These are phyloP conservation scores for Hypomecis punctinalis DNA, from an alignment of 2,888 invertebrate species.

Conservation along the genomic window DNA sequence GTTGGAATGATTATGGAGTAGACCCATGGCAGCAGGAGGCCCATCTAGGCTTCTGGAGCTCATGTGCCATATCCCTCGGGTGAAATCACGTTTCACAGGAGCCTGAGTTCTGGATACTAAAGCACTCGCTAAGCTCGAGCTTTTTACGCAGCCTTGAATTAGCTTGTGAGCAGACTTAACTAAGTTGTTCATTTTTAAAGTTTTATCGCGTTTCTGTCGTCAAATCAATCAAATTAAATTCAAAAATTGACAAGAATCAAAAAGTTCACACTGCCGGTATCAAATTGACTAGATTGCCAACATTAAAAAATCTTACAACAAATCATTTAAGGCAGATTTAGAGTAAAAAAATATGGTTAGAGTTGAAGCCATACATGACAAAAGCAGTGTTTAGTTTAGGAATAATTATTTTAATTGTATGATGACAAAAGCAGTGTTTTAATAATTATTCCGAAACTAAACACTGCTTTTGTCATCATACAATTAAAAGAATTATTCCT, in stretches of 20 bases:
- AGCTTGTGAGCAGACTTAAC: constrained; percentile 86
- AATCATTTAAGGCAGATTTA: neutral
- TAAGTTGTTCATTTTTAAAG: constrained; percentile 88
- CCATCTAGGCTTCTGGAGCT: constrained; percentile 77
- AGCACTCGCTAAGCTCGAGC: constrained; percentile 63
- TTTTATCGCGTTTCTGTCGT: constrained; percentile 24
- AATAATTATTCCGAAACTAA: no score
- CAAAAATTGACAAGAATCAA: constrained; percentile 50
- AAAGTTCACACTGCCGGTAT: constrained; percentile 31
- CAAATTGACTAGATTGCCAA: neutral
- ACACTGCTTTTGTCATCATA: no score
- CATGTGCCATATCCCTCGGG: constrained; percentile 91
- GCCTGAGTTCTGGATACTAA: constrained; percentile 70
- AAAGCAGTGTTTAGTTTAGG: no score
- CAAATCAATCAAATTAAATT: constrained; percentile 23
- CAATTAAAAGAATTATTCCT: no score
- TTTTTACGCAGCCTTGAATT: constrained; percentile 72
- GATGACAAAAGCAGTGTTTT: no score
- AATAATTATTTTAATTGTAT: no score
- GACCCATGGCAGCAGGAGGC: constrained; percentile 59
- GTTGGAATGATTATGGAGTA: constrained; percentile 85
- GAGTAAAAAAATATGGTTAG: neutral
- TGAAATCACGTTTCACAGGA: constrained; percentile 86
- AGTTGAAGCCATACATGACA: no score
- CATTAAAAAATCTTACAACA: neutral